Evolutionary conservation across 2,888 invertebrate species (phyloP), one percentile per base, ranked within the genome.

Genomic region (Eupithecia pulchellata): DNA sequence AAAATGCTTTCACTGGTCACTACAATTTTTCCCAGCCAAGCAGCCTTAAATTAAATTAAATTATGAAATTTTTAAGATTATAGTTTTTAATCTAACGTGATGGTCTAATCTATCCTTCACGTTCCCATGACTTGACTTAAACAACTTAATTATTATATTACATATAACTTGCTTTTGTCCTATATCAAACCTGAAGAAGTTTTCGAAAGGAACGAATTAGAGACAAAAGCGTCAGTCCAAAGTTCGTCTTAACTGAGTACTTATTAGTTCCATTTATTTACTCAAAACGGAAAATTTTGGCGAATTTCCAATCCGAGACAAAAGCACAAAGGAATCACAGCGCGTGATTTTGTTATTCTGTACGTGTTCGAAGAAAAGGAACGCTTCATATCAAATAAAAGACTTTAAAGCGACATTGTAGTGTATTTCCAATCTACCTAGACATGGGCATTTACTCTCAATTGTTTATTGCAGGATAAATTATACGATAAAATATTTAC

Each of bases 291-390:
- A 36, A n/a, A 34, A 20, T 34, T 42, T 66, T 71, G 70, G 70
- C 70, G 62, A 13, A 47, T 52, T 71, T 71, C 66, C 70, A 71
- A 66, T 34, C 13, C 13, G 58, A 64, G 36, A 68, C 67, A 69
- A 69, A 66, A 42, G 64, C 66, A 72, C 61, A 72, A 72, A 69
- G 72, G 64, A 69, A 65, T 47, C 42, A 17, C 13, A 65, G 39
- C 57, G 66, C 69, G 55, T 68, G 70, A 61, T 32, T 61, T 20
- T 61, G 61, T 61, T 61, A 61, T 61, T 61, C 61, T 20, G 61
- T 20, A 36, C 61, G 34, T 34, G 20, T 61, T 17, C 32, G n/a
- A 20, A 34, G 17, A 25, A 32, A 61, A 34, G 34, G n/a, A 60
- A 25, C 52, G 25, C 25, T 52, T 25, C 20, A 52, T 25, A 52